Evolutionary conservation across 1,140 invertebrate genomes (phyloP).

Genomic region (Babylonia areolata): DNA sequence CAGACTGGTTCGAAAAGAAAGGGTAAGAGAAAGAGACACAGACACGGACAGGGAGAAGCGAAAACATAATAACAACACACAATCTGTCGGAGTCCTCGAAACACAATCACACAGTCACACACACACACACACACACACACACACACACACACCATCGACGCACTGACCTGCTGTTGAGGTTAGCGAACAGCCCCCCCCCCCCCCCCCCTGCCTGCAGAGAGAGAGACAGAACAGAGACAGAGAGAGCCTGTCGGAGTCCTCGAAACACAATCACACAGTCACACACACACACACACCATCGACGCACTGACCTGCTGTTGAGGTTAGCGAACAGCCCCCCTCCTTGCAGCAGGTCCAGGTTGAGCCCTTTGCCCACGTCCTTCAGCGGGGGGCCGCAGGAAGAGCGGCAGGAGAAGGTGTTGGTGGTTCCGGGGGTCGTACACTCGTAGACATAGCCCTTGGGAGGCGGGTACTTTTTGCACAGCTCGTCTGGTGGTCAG

Average conservation of each 20-base stretch:
- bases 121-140: too few relatives aligned
- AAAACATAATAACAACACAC: background rate
- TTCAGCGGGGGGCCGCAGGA: slow-evolving; percentile 26
- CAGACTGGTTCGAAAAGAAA: too few relatives aligned
- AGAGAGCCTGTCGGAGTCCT: background rate
- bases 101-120: background rate
- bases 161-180: slow-evolving; percentile 1
- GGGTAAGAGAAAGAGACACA: background rate
- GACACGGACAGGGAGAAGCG: background rate
- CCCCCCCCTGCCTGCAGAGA: too few relatives aligned
- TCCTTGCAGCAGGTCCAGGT: slow-evolving; percentile 25
- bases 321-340: background rate
- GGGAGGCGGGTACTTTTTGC: slow-evolving; percentile 4
- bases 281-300: too few relatives aligned
- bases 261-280: background rate
- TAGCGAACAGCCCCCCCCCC: background rate
- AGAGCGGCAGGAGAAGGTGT: slow-evolving; percentile 29
- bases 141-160: too few relatives aligned
- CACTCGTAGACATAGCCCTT: slow-evolving; percentile 26
- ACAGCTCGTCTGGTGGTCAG: slow-evolving; percentile 21
- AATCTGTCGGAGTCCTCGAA: background rate
- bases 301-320: slow-evolving; percentile 20
- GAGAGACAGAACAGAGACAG: too few relatives aligned
- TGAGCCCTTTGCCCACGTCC: slow-evolving; percentile 27
- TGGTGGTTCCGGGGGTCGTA: slow-evolving; percentile 18